Percentiles rank a stretch among this genome's conserved stretches.
phyloP scores from a whole-genome alignment of 2,113 vertebrate genomes.

The Ameiurus melas region DNA sequence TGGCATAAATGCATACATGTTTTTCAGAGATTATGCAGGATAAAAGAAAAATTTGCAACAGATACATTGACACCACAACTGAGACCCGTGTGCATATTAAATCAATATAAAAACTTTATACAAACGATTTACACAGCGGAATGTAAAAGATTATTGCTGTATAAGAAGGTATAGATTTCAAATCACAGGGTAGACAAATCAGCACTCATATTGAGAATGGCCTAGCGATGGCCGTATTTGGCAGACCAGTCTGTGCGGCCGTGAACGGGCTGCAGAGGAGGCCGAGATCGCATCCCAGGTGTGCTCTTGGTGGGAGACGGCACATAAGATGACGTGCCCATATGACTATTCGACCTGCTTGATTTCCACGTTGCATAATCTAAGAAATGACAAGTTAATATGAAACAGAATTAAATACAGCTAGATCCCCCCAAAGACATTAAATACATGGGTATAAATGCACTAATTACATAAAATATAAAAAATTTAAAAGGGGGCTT shows the following conservation, averaged over 20 bases:
- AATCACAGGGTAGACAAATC: slow-evolving; percentile 56
- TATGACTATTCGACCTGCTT: slow-evolving; percentile 73
- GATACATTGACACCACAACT: neutral
- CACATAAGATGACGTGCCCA: slow-evolving; percentile 69
- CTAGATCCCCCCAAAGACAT: neutral
- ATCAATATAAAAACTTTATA: slow-evolving; percentile 27
- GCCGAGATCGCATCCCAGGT: slow-evolving; percentile 70
- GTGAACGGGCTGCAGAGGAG: slow-evolving; percentile 80
- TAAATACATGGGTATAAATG: neutral
- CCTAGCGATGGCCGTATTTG: slow-evolving; percentile 89
- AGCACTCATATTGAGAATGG: slow-evolving; percentile 50
- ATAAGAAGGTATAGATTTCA: slow-evolving; percentile 60
- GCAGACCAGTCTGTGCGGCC: slow-evolving; percentile 93
- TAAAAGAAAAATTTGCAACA: neutral
- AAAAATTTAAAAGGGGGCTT: too few relatives aligned
- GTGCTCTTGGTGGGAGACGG: slow-evolving; percentile 77
- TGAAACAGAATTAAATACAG: neutral
- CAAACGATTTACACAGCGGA: slow-evolving; percentile 40
- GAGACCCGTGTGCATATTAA: slow-evolving; percentile 43
- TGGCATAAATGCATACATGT: slow-evolving; percentile 7
- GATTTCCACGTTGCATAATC: slow-evolving; percentile 86
- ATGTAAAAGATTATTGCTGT: slow-evolving; percentile 71
- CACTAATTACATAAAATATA: neutral
- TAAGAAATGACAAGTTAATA: slow-evolving; percentile 52
- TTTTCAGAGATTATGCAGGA: neutral